These are phyloP conservation scores for Pammene fasciana DNA, from an alignment of 2,888 invertebrate genomes.

Conservation along the genomic window DNA sequence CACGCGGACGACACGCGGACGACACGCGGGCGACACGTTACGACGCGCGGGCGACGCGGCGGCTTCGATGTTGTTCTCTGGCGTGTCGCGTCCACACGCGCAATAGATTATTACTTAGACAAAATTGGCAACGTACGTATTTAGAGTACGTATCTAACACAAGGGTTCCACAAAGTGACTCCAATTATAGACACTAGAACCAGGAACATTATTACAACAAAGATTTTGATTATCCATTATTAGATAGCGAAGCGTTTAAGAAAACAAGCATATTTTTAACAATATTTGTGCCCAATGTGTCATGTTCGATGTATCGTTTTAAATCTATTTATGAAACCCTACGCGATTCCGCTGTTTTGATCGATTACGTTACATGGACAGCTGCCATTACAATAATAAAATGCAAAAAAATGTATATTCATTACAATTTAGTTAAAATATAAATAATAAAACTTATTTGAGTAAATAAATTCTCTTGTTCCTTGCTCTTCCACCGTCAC, in stretches of 20 bases:
- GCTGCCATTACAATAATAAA: constrained; percentile 81
- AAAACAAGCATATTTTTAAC: constrained; percentile 69
- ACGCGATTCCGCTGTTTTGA: constrained; percentile 66
- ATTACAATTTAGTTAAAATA: constrained; percentile 73
- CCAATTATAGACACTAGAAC: constrained; percentile 54
- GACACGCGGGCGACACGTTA: too few species aligned
- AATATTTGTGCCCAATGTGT: constrained; percentile 82
- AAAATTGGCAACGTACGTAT: constrained; percentile 30
- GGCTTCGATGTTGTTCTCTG: constrained; percentile 77
- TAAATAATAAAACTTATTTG: constrained; percentile 77
- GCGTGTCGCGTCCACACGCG: constrained; percentile 18
- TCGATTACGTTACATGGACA: constrained; percentile 75
- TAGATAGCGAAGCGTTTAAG: constrained; percentile 65
- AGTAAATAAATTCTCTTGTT: constrained; percentile 84
- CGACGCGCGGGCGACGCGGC: constrained; percentile 52
- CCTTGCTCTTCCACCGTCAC: constrained; percentile 78
- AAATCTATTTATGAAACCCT: constrained; percentile 77
- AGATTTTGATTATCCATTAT: constrained; percentile 57
- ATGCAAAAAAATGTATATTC: constrained; percentile 80
- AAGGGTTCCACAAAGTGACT: constrained; percentile 69
- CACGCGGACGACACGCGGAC: too few species aligned
- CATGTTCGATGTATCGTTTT: constrained; percentile 82
- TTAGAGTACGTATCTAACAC: constrained; percentile 43
- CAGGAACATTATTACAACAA: constrained; percentile 61
- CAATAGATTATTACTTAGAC: constrained; percentile 29